Evolutionary conservation across 2,113 vertebrate genomes (phyloP).

Genomic region (Chaenogobius annularis): DNA sequence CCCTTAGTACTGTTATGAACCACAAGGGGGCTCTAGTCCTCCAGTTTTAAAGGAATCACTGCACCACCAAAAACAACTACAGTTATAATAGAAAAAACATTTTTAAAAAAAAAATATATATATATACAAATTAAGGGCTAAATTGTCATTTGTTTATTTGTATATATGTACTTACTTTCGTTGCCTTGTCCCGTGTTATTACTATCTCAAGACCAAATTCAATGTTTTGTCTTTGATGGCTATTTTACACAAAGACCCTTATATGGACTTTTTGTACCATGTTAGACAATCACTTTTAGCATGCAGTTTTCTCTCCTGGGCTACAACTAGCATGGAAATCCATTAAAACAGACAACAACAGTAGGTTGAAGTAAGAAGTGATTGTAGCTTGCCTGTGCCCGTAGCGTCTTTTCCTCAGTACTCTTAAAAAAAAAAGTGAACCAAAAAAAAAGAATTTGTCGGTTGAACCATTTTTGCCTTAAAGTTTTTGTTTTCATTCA

Average conservation of each 20-base stretch:
- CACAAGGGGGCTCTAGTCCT: neutral
- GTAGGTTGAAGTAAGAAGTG: too few species aligned
- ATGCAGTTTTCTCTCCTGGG: conserved; percentile 32
- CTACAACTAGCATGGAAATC: conserved; percentile 19
- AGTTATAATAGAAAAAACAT: neutral
- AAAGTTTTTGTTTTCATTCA: neutral
- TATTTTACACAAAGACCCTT: neutral
- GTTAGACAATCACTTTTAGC: conserved; percentile 29
- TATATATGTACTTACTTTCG: neutral
- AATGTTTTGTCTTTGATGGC: neutral
- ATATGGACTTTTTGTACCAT: neutral
- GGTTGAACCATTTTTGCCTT: too few species aligned
- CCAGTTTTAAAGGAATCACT: neutral
- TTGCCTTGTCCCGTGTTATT: neutral
- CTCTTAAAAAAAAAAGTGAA: too few species aligned
- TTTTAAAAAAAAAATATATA: neutral
- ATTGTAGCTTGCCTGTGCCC: too few species aligned
- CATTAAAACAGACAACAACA: conserved; percentile 2
- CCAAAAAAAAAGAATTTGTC: too few species aligned
- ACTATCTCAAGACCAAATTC: neutral
- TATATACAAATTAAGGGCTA: neutral
- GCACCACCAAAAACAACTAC: neutral
- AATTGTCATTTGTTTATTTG: neutral
- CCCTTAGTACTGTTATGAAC: neutral
- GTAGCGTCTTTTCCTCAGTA: too few species aligned